Conservation (phyloP, 2,113 vertebrate genomes). For the Phylloscopus trochilus region DNA sequence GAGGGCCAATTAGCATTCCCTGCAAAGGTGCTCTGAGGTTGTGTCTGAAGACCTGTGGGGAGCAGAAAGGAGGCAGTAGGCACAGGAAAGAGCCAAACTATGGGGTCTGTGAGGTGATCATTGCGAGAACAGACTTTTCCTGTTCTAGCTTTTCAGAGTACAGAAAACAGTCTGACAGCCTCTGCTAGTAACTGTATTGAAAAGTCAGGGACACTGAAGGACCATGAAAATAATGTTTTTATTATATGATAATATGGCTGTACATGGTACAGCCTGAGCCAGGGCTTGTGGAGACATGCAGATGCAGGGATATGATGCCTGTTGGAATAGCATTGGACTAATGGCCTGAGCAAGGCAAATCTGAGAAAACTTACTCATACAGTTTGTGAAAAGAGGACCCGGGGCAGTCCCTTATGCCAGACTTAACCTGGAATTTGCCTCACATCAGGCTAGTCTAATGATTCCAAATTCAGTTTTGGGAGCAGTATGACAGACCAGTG, state of each 20-base stretch:
- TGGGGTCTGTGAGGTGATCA: background rate
- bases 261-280: background rate
- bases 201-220: background rate
- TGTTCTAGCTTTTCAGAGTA: background rate
- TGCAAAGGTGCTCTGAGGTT: background rate
- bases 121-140: background rate
- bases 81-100: background rate
- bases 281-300: background rate
- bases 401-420: background rate
- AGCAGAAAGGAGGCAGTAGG: background rate
- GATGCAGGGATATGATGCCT: background rate
- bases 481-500: background rate
- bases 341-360: background rate
- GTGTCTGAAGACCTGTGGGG: background rate
- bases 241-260: background rate
- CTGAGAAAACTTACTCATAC: background rate
- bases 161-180: background rate
- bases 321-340: background rate
- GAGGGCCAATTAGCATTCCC: background rate
- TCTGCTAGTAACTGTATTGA: background rate
- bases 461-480: background rate
- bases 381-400: background rate
- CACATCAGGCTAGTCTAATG: background rate
- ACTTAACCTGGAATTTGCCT: background rate
- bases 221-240: background rate